Percentiles rank a stretch among this genome's conserved stretches.
phyloP scores from a whole-genome alignment of 1,140 invertebrate species.

The Triops cancriformis region DNA sequence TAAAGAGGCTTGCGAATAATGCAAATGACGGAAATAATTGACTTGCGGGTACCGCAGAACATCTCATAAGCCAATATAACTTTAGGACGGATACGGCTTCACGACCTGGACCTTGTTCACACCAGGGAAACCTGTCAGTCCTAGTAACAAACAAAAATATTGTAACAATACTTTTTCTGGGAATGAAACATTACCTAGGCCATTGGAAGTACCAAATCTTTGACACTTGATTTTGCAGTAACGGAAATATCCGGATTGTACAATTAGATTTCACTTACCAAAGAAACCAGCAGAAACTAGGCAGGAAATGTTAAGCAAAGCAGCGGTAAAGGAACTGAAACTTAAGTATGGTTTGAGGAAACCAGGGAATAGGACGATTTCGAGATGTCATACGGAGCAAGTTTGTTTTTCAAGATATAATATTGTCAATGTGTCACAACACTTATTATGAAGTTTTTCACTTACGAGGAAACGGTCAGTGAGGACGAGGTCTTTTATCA shows the following conservation, averaged over 20 bases:
- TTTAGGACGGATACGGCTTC: not conserved
- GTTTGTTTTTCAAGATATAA: no score
- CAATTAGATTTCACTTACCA: not conserved
- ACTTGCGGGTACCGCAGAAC: not conserved
- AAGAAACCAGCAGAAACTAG: not conserved
- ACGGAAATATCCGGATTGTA: no score
- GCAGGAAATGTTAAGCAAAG: not conserved
- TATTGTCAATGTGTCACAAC: no score
- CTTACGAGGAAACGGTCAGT: no score
- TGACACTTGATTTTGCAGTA: no score
- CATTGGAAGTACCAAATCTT: no score
- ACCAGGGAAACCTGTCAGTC: not conserved
- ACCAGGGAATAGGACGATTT: no score
- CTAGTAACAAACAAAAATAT: not conserved
- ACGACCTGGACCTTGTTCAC: not conserved
- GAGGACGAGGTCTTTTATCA: no score
- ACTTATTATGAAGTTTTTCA: no score
- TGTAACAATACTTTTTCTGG: not conserved
- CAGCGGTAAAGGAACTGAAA: not conserved
- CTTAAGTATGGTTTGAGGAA: no score
- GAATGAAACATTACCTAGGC: no score
- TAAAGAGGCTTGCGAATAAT: not conserved
- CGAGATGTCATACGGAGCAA: no score
- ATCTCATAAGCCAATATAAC: not conserved
- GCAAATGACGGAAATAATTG: not conserved